These are phyloP conservation scores for Notothenia coriiceps DNA, from an alignment of 2,113 vertebrate species.

Conservation along the genomic window DNA sequence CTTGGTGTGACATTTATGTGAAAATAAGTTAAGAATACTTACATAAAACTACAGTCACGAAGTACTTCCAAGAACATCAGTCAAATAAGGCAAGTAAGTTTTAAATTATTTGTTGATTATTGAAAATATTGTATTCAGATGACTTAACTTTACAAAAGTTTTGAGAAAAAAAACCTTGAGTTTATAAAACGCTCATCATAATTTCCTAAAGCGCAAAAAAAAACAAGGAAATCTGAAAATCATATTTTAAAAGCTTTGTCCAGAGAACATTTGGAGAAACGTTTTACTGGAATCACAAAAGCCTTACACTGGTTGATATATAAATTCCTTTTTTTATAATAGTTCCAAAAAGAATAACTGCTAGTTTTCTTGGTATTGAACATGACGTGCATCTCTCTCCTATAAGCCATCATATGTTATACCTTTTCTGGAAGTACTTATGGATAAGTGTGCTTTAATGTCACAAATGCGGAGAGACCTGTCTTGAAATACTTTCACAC, in stretches of 20 bases:
- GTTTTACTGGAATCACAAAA: too few species aligned
- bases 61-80: background rate
- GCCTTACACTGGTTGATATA: too few species aligned
- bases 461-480: constrained; percentile 49
- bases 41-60: background rate
- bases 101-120: background rate
- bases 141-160: background rate
- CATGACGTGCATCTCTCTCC: background rate
- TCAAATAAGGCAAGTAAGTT: background rate
- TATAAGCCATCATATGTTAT: constrained; percentile 4
- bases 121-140: background rate
- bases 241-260: background rate
- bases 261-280: background rate
- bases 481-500: constrained; percentile 60
- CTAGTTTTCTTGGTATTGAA: background rate
- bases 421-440: constrained; percentile 5
- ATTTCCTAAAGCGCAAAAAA: background rate
- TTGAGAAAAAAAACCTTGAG: too few species aligned
- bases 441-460: constrained; percentile 34
- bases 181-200: background rate
- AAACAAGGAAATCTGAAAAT: background rate
- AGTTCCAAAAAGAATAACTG: background rate
- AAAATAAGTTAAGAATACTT: background rate
- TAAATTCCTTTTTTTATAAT: constrained; percentile 17
- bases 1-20: background rate